phyloP scores from a whole-genome alignment of 2,113 vertebrate species.

The Cryptomyrus ogoouensis region DNA sequence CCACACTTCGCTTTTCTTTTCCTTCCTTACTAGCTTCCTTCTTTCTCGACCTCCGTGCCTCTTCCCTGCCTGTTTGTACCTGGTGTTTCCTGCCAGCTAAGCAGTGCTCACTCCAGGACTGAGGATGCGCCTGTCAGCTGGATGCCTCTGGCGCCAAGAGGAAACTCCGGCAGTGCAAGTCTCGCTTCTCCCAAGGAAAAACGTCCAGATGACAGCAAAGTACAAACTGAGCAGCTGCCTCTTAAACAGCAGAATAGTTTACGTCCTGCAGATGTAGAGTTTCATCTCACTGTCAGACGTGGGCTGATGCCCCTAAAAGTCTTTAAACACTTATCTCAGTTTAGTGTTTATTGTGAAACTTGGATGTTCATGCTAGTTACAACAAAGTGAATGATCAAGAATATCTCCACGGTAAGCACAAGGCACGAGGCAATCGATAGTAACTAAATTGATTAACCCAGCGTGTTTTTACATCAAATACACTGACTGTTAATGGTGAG shows the following conservation, averaged over 20 bases:
- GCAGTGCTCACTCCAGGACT: background rate
- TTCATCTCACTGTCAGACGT: background rate
- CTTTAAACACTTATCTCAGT: background rate
- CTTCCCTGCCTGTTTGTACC: slow-evolving; percentile 22
- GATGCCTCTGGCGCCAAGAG: background rate
- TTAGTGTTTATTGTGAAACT: background rate
- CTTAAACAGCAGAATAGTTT: background rate
- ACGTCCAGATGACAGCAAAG: background rate
- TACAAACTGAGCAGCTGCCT: background rate
- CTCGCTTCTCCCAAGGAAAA: background rate
- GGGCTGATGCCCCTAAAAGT: background rate
- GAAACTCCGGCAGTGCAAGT: background rate
- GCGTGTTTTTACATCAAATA: background rate
- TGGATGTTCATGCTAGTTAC: background rate
- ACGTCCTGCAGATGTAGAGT: background rate
- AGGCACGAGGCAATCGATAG: background rate
- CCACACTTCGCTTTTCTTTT: slow-evolving; percentile 42
- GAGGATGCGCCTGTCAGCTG: background rate
- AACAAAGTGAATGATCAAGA: background rate
- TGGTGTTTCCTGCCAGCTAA: slow-evolving; percentile 31
- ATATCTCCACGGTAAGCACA: background rate
- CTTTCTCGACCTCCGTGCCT: slow-evolving; percentile 26
- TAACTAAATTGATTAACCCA: background rate
- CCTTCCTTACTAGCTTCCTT: slow-evolving; percentile 47
- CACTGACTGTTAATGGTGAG: background rate